phyloP scores from a whole-genome alignment of 1,140 invertebrate species.

The Aleiodes sp. region DNA sequence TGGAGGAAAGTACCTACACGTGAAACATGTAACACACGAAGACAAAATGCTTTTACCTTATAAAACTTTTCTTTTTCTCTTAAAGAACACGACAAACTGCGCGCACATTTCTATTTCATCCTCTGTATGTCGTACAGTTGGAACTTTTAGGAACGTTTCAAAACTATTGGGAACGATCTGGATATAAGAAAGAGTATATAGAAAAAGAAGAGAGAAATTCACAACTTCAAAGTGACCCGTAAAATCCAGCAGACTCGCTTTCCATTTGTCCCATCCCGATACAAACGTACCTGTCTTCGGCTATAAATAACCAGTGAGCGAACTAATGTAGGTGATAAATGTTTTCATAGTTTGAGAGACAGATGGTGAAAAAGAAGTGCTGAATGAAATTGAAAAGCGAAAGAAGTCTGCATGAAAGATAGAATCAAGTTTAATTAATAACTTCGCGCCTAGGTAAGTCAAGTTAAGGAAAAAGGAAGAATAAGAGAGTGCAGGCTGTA shows the following conservation, averaged over 20 bases:
- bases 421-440: slow-evolving; percentile 45
- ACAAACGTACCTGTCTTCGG: not conserved
- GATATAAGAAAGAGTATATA: slow-evolving; percentile 12
- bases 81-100: not conserved
- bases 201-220: slow-evolving; percentile 6
- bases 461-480: slow-evolving; percentile 20
- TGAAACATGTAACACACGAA: not conserved
- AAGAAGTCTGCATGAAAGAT: slow-evolving; percentile 12
- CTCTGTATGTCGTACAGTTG: not conserved
- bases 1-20: too few relatives aligned
- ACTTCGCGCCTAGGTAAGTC: slow-evolving; percentile 35
- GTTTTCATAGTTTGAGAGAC: not conserved
- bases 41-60: slow-evolving; percentile 2
- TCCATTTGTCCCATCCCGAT: slow-evolving; percentile 2
- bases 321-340: too few relatives aligned
- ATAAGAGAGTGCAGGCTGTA: slow-evolving; percentile 4
- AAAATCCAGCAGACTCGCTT: slow-evolving; percentile 21
- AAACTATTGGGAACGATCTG: slow-evolving; percentile 19
- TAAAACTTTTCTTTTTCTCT: not conserved
- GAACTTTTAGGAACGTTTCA: slow-evolving; percentile 6
- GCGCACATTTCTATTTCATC: slow-evolving; percentile 3
- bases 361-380: not conserved
- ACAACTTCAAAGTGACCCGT: slow-evolving; percentile 24
- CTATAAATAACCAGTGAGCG: too few relatives aligned
- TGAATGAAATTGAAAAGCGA: slow-evolving; percentile 40